Conservation (phyloP, 2,888 invertebrate genomes). For the Hoplodrina blanda region DNA sequence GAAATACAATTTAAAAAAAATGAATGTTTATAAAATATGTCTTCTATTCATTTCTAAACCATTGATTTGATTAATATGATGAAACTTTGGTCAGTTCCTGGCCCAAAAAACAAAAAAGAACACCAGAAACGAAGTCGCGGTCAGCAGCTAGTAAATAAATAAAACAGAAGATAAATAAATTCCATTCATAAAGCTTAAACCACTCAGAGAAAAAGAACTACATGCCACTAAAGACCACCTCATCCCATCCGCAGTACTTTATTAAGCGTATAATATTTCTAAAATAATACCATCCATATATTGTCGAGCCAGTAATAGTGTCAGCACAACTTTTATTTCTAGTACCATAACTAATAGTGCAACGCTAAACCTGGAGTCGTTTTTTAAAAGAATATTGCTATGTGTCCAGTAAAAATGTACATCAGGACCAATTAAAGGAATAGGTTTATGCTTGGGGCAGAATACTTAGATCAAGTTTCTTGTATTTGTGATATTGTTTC, state of each 20-base stretch:
- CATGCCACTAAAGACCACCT: neutral
- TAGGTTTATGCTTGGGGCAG: slow-evolving; percentile 11
- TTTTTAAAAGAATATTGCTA: slow-evolving; percentile 30
- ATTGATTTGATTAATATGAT: too few relatives aligned
- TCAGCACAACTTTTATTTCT: slow-evolving; percentile 55
- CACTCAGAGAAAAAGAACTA: slow-evolving; percentile 7
- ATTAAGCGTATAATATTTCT: slow-evolving; percentile 49
- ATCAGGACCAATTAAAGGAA: slow-evolving; percentile 30
- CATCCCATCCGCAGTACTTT: slow-evolving; percentile 26
- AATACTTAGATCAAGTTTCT: slow-evolving; percentile 2
- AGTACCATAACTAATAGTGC: slow-evolving; percentile 39
- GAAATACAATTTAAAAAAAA: too few relatives aligned
- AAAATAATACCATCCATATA: slow-evolving; percentile 41
- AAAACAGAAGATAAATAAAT: neutral
- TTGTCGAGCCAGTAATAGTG: slow-evolving; percentile 36
- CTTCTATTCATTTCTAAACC: too few relatives aligned
- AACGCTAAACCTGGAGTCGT: slow-evolving; percentile 31
- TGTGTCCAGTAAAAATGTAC: slow-evolving; percentile 38
- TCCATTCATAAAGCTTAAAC: neutral
- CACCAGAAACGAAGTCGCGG: too few relatives aligned
- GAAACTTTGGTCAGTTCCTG: too few relatives aligned
- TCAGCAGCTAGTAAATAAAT: too few relatives aligned
- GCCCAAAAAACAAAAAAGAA: too few relatives aligned
- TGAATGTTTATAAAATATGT: too few relatives aligned
- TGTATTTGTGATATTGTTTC: slow-evolving; percentile 3